Base-by-base conservation (phyloP, 2,888 invertebrate species). In the Macrosiphum euphorbiae region DNA sequence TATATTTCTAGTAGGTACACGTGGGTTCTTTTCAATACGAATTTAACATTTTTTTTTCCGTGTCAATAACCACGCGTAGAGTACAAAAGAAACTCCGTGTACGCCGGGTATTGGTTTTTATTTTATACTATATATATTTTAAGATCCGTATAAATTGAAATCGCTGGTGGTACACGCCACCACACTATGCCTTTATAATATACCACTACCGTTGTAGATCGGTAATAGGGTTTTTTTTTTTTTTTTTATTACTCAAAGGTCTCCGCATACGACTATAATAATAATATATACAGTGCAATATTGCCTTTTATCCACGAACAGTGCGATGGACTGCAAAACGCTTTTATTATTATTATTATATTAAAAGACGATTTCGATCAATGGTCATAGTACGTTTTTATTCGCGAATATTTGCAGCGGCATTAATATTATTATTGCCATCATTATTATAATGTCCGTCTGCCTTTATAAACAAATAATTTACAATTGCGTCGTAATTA, bases 61-160 rank as follows among this genome's bases (percentile, higher is more conserved):
- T 58, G 28, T n/a, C 91, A 44, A 85, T 85, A 85, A 78, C 78
- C 52, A 84, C 52, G 84, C 52, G n/a, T 35, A 50, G 28, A 90
- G 50, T 52, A 90, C 78, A 90, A 90, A 90, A 84, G 90, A 84
- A 90, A 90, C 78, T 84, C 52, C 1, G 10, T n/a, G 35, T 55
- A 88, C 52, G 24, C 3, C 11, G 35, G 88, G 88, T 88, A 41
- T 78, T 52, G 52, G 47, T 52, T 50, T 50, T 90, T 90, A 47
- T 90, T 67, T 78, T 78, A 78, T 78, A n/a, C 28, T 28, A 47
- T 67, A n/a, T 78, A 78, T 78, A 78, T 52, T 84, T 78, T 84
- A 78, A 90, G 90, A 90, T 90, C 35, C 78, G 26, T 52, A 52
- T 78, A 50, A 90, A 90, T 90, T 50, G 90, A 90, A 90, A 90